Base-by-base conservation (phyloP, 2,888 invertebrate genomes). In the Eueremaeus valkanovi region DNA sequence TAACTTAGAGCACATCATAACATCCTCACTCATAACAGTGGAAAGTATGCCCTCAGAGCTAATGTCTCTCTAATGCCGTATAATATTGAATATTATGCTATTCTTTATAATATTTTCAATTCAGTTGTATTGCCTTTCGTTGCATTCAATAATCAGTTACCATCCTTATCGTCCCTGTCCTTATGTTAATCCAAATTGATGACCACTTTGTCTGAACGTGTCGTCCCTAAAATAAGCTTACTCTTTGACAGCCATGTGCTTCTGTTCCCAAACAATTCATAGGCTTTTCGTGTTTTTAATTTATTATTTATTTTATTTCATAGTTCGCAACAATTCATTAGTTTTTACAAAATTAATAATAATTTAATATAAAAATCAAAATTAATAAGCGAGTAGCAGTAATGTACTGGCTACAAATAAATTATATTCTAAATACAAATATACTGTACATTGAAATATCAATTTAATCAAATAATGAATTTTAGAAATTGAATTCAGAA, bases 171-270 rank as follows among this genome's bases (percentile, higher is more conserved):
- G 2, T 18, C 16, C 24, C 24, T 58, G 24, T 21, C 58, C 16
- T 58, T 58, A 58, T 3, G 5, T 18, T 63, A 63, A 63, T 63
- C 63, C 63, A 63, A 63, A 63, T 63, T 63, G 63, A 63, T 63
- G 63, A 33, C 63, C 63, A 63, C 58, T 63, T 63, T 63, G 63
- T 63, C 63, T 63, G 33, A 31, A 6, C 63, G 18, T 63, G 63
- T 63, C 63, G 16, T 63, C n/a, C 58, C 58, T 27, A 27, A 24
- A 6, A 58, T 16, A 24, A 24, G 24, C 58, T 3, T 18, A 33
- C 33, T 27, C 63, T 63, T 63, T 63, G 63, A 63, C 63, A 63
- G 31, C 18, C 33, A 63, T 63, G 24, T 55, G 6, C 21, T 24
- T 6, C 27, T 13, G 11, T 24, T 55, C 18, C 13, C 6, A 24